Percentiles rank a stretch among this genome's conserved stretches.
These are phyloP conservation scores for Pelecanoides urinatrix DNA, from an alignment of 2,113 vertebrate genomes.

Conservation along the genomic window DNA sequence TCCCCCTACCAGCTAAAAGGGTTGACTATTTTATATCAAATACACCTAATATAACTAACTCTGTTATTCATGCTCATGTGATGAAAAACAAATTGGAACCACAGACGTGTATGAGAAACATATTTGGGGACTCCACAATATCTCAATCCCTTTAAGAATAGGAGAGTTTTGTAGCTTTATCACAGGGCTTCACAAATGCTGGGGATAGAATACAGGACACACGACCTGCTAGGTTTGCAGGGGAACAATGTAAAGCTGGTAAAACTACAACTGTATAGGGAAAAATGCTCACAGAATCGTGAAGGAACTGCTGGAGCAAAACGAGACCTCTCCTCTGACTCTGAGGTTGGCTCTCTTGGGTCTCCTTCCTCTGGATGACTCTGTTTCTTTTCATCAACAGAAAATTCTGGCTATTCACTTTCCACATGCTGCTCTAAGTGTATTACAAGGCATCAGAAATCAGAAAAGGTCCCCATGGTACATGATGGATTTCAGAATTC, in stretches of 20 bases:
- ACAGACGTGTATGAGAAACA: not conserved
- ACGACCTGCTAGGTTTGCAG: not conserved
- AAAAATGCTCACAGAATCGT: not conserved
- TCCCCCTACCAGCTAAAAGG: not conserved
- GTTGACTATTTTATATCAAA: not conserved
- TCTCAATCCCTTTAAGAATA: not conserved
- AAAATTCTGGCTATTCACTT: slow-evolving; percentile 31
- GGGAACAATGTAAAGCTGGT: not conserved
- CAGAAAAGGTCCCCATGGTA: slow-evolving; percentile 15
- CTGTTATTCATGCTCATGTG: not conserved
- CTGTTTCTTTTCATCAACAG: slow-evolving; percentile 62
- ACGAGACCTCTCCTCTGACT: not conserved
- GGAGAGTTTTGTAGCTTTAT: not conserved
- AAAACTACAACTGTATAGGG: not conserved
- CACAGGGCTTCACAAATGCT: not conserved
- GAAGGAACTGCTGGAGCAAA: not conserved
- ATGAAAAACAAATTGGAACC: slow-evolving; percentile 13
- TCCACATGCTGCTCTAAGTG: slow-evolving; percentile 27
- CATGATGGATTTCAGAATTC: slow-evolving; percentile 26
- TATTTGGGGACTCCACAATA: not conserved
- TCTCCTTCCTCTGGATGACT: slow-evolving; percentile 18
- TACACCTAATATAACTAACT: not conserved
- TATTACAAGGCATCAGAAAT: slow-evolving; percentile 37
- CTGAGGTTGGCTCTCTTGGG: slow-evolving; percentile 32
- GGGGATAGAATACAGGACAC: not conserved